Evolutionary conservation across 2,113 vertebrate species (phyloP).

Genomic region (Gavia stellata): DNA sequence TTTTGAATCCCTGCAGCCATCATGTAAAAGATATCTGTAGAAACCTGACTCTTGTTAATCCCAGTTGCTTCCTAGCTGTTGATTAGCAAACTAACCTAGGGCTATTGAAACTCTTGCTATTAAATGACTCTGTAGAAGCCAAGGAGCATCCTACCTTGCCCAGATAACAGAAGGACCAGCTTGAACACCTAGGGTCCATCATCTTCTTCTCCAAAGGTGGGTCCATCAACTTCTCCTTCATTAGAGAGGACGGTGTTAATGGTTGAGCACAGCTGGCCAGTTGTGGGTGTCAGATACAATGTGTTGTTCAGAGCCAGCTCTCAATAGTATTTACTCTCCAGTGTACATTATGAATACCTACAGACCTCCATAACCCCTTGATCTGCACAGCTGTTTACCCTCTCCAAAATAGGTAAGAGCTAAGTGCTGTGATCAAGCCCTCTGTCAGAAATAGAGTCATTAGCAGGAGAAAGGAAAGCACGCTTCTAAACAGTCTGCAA

Average conservation of each 20-base stretch:
- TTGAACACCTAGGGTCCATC: background rate
- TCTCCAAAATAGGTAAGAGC: background rate
- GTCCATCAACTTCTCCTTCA: rapidly evolving
- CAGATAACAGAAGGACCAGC: background rate
- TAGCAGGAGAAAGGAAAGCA: background rate
- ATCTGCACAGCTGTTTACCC: background rate
- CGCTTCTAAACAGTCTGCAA: background rate
- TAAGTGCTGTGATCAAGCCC: background rate
- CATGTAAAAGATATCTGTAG: background rate
- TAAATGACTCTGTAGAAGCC: background rate
- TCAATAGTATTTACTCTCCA: background rate
- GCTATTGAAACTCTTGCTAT: background rate
- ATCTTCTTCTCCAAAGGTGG: background rate
- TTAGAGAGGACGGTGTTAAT: background rate
- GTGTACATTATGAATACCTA: background rate
- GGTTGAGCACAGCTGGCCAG: background rate
- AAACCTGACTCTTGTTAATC: background rate
- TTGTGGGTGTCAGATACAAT: background rate
- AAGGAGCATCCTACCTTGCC: background rate
- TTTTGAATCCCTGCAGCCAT: background rate
- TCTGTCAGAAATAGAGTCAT: background rate
- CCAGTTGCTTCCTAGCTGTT: background rate
- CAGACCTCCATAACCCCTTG: background rate
- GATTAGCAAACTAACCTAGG: background rate
- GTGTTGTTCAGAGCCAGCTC: background rate